Base-by-base conservation (phyloP, 2,797 vertebrate species). In the Myoxocephalus aenaeus region DNA sequence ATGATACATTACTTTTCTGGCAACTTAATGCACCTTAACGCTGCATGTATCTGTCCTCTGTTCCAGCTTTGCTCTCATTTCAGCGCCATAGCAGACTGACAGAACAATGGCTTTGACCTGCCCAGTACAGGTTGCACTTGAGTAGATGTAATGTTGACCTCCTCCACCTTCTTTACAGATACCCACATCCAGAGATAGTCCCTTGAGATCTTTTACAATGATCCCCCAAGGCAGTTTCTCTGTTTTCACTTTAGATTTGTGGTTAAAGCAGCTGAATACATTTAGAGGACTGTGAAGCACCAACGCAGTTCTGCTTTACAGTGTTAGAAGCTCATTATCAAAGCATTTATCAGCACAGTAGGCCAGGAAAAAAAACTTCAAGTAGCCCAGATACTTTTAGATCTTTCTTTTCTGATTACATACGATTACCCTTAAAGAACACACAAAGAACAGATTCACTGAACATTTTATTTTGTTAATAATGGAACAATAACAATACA, bases 1-100 rank as follows among this genome's bases (percentile, higher is more conserved):
- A 87, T 83, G 86, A 89, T 86, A 50, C 83, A 86, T 84, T 75
- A 70, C 80, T 90, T 87, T 85, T 89, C 85, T 85, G 77, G 50
- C 85, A 79, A 84, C 80, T 83, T 81, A 84, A 79, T 65, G 54
- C 82, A 87, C 82, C 75, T 87, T 75, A 89, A 79, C 48, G 18
- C 59, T 3, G 56, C 66, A 51, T 75, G 61, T 80, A 63, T 87
- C 75, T 66, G 72, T 70, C 67, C 46, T 65, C 76, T 74, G 77
- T 58, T 70, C 53, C 76, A 89, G 65, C 76, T 38, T 82, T 72
- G 63, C 48, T 58, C 36, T 70, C 63, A 54, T 75, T 58, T 85
- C 58, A 17, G 63, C 58, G 44, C 77, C 70, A 58, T 61, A 70
- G 69, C 61, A 56, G 75, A 77, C 0, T 27, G 77, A 78, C 76